Percentiles rank a stretch among this genome's conserved stretches.
Conservation (phyloP, 2,113 vertebrate genomes). For the Phalacrocorax carbo region DNA sequence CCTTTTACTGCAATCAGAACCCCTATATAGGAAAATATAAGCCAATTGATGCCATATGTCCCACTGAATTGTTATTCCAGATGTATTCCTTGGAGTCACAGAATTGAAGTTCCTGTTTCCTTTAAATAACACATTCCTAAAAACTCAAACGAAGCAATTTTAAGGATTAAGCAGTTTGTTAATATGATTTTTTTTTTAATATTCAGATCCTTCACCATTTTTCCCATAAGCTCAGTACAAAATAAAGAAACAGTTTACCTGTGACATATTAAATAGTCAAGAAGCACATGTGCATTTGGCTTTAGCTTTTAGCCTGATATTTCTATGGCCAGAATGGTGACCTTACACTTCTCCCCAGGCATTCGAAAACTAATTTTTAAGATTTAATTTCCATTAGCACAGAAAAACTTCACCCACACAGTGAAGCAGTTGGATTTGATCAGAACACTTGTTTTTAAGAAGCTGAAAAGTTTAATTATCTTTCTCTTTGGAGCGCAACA, state of each 20-base stretch:
- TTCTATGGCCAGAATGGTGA: background rate
- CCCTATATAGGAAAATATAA: slow-evolving; percentile 42
- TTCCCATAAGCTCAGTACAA: background rate
- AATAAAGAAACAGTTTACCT: background rate
- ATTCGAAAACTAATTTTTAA: background rate
- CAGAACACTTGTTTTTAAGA: background rate
- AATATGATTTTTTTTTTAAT: background rate
- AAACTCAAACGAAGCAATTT: background rate
- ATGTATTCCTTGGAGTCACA: slow-evolving; percentile 59
- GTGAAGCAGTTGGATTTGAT: background rate
- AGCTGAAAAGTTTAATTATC: background rate
- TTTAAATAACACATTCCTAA: slow-evolving; percentile 42
- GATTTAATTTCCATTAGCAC: background rate
- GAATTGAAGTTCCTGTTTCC: slow-evolving; percentile 45
- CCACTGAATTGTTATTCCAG: slow-evolving; percentile 60
- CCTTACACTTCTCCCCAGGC: background rate
- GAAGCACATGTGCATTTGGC: background rate
- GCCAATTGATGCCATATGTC: slow-evolving; percentile 71
- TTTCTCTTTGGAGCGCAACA: background rate
- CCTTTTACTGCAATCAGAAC: slow-evolving; percentile 13
- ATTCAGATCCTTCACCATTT: background rate
- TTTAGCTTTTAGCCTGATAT: background rate
- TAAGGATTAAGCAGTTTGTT: background rate
- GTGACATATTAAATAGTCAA: background rate
- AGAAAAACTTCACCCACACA: background rate